A percentile compares a stretch with the other conserved stretches of the same genome.
Evolutionary conservation across 2,797 vertebrate species (phyloP).

Genomic region (Mus caroli): DNA sequence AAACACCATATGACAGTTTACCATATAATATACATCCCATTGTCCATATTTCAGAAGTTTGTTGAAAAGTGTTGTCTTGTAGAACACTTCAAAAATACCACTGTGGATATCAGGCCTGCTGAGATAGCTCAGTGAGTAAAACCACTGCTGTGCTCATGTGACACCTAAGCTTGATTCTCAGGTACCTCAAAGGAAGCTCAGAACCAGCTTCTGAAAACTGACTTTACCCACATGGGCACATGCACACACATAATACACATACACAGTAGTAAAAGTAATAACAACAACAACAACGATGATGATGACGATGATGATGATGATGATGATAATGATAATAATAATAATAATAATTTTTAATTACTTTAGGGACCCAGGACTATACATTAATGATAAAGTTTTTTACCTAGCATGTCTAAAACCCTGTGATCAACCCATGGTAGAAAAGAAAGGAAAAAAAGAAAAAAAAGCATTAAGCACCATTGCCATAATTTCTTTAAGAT

Average conservation of each 20-base stretch:
- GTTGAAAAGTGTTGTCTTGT: constrained; percentile 49
- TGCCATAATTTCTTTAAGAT: constrained; percentile 38
- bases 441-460: not conserved
- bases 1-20: not conserved
- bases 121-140: not conserved
- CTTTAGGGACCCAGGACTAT: not conserved
- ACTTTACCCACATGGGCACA: not conserved
- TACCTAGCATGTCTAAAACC: not conserved
- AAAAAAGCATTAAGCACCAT: constrained; percentile 34
- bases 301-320: not conserved
- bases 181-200: not conserved
- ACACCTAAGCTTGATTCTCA: not conserved
- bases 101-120: not conserved
- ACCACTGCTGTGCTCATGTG: not conserved
- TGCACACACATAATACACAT: not conserved
- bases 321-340: not conserved
- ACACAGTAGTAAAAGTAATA: not conserved
- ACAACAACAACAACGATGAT: not conserved
- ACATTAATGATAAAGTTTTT: not conserved
- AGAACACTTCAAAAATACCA: constrained; percentile 43
- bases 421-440: not conserved
- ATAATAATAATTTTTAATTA: not conserved
- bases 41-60: constrained; percentile 26
- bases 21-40: not conserved
- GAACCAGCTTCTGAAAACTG: not conserved